Evolutionary conservation across 2,888 invertebrate genomes (phyloP), one percentile per base, ranked within the genome.

Genomic region (Leptopterna dolabrata): DNA sequence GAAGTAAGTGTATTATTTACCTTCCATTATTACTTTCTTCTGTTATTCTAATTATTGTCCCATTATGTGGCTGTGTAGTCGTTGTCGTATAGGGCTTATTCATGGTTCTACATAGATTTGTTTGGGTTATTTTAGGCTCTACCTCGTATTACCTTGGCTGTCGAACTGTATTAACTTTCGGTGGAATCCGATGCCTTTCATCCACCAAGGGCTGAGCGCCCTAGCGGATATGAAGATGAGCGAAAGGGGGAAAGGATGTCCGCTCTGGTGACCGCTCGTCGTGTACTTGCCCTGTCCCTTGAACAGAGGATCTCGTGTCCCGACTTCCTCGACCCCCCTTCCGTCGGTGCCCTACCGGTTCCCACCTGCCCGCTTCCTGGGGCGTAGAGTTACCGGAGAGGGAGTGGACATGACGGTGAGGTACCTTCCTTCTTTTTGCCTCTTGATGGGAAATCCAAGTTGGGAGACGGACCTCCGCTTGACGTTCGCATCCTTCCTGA

Each of bases 361-460:
- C 63, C 63, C 63, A 63, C 63, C 63, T 63, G 63, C 63, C 63
- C 24, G 63, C 24, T 63, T 63, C 63, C 63, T 63, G 63, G 63
- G 63, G 63, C 63, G 63, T 63, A 1, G 63, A 24, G 24, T 63
- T 63, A 63, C 63, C 63, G 63, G 63, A 9, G 24, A n/a, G 36
- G 36, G 24, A 1, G 24, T 4, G 11, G 63, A 1, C 19, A 9
- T 55, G n/a, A 36, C 7, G 36, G 36, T 36, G 36, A 13, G 51
- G 51, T 16, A 51, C 51, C 45, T 9, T 11, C 51, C 63, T 63
- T 63, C 63, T 24, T 24, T 7, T 13, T 11, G 19, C 63, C 63
- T 24, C 63, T 4, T 36, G 36, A 24, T 24, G 24, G 24, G 24
- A 63, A 63, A n/a, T 36, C 7, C 36, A 36, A 7, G 36, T 36